Evolutionary conservation across 2,888 invertebrate species (phyloP).

Genomic region (Pedicia rivosa): DNA sequence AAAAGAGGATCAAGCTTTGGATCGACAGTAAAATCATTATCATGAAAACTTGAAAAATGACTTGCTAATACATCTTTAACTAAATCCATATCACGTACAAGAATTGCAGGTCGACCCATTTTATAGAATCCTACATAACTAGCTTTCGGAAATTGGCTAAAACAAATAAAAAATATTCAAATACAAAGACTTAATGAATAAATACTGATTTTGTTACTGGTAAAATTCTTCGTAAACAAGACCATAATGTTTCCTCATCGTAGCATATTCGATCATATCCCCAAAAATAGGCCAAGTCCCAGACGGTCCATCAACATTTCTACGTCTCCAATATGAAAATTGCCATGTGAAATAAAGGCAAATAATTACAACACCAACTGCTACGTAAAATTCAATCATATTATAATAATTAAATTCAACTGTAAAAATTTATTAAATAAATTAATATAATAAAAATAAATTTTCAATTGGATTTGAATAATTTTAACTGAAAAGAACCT

Average conservation of each 20-base stretch:
- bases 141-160: constrained; percentile 9
- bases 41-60: constrained; percentile 9
- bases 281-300: not conserved
- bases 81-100: constrained; percentile 10
- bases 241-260: not conserved
- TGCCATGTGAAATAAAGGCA: not conserved
- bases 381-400: not conserved
- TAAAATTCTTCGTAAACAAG: not conserved
- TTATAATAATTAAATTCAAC: too few species aligned
- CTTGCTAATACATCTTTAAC: constrained; percentile 9
- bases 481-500: too few species aligned
- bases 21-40: constrained; percentile 6
- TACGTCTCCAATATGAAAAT: not conserved
- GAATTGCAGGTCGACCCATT: constrained; percentile 10
- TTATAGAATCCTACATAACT: constrained; percentile 12
- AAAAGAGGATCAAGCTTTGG: constrained; percentile 9
- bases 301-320: not conserved
- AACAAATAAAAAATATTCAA: not conserved
- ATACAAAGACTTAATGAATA: not conserved
- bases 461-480: too few species aligned
- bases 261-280: not conserved
- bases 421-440: too few species aligned
- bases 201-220: not conserved
- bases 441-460: too few species aligned
- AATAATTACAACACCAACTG: not conserved